Conservation (phyloP, 1,140 invertebrate species). For the Trichoplusia ni region DNA sequence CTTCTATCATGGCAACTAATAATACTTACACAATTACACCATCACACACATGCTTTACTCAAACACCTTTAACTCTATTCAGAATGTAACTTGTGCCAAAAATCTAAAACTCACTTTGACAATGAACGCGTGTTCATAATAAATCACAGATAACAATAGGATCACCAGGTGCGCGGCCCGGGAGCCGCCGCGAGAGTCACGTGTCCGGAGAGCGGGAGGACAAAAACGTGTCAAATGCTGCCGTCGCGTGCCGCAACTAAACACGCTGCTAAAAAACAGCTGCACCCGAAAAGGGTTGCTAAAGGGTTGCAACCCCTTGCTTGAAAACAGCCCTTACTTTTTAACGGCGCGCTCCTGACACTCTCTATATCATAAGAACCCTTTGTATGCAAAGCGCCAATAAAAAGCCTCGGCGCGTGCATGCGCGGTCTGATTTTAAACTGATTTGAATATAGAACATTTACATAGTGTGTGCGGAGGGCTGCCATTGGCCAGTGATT, state of each 20-base stretch:
- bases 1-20: too few relatives aligned
- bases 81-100: not conserved
- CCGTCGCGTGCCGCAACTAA: conserved; percentile 55
- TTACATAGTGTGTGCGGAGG: conserved; percentile 59
- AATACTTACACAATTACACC: too few relatives aligned
- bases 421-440: conserved; percentile 78
- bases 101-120: not conserved
- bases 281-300: conserved; percentile 69
- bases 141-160: conserved; percentile 7
- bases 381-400: conserved; percentile 65
- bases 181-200: too few relatives aligned
- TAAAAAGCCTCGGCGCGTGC: conserved; percentile 68
- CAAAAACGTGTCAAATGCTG: conserved; percentile 52
- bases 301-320: conserved; percentile 60
- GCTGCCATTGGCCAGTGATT: conserved; percentile 61
- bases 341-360: conserved; percentile 34
- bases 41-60: not conserved
- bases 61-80: not conserved
- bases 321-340: conserved; percentile 42
- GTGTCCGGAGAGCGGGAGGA: too few relatives aligned
- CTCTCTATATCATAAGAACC: conserved; percentile 41
- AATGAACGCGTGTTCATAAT: not conserved
- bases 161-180: conserved; percentile 13
- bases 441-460: conserved; percentile 77
- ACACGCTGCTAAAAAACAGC: conserved; percentile 62